Percentiles rank a stretch among this genome's conserved stretches.
phyloP scores from a whole-genome alignment of 2,113 vertebrate genomes.

The Cephalopholis sonnerati region DNA sequence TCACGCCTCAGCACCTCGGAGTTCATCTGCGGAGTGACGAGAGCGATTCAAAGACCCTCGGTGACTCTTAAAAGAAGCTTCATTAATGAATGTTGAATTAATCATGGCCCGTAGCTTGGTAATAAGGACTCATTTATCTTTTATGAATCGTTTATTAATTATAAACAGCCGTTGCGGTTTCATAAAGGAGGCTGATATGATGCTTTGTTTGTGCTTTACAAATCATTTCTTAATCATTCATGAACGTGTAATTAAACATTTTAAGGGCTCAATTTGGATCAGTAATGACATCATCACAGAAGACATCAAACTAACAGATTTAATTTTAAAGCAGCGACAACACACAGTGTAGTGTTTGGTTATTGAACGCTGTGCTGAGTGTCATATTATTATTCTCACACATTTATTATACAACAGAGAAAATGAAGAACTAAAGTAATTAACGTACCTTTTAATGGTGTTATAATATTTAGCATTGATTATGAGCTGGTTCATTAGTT shows the following conservation, averaged over 20 bases:
- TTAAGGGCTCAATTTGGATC: neutral
- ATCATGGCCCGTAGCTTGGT: conserved; percentile 17
- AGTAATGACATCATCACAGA: neutral
- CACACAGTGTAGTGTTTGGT: neutral
- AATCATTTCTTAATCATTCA: neutral
- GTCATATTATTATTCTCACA: too few relatives aligned
- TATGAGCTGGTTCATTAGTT: neutral
- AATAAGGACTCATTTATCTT: conserved; percentile 42
- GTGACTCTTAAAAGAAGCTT: conserved; percentile 13
- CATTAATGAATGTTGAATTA: conserved; percentile 29
- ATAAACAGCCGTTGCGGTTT: neutral
- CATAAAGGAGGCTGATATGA: neutral
- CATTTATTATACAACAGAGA: neutral
- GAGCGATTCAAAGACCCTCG: conserved; percentile 1
- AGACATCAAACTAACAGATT: neutral
- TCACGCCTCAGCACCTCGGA: neutral
- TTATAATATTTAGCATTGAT: neutral
- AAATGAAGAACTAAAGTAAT: neutral
- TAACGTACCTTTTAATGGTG: neutral
- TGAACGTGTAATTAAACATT: neutral
- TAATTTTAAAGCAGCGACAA: neutral
- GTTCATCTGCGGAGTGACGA: neutral
- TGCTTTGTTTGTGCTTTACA: conserved; percentile 4
- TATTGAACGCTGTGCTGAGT: neutral
- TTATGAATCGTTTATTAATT: conserved; percentile 40